phyloP scores from a whole-genome alignment of 2,888 invertebrate species.

The Caenorhabditis panamensis region DNA sequence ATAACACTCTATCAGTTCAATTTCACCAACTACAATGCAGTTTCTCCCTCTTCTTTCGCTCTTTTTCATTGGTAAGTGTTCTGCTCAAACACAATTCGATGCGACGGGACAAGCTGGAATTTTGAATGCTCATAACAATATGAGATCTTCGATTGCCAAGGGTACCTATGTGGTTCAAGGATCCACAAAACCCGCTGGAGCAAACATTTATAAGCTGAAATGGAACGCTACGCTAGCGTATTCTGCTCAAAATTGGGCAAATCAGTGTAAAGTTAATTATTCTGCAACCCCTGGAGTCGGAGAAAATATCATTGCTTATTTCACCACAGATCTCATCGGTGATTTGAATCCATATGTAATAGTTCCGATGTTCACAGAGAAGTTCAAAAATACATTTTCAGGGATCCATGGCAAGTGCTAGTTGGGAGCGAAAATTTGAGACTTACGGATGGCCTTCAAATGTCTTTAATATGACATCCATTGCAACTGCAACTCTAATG shows the following conservation, averaged over 20 bases:
- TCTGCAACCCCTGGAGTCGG: conserved; percentile 40
- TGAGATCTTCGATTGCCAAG: conserved; percentile 29
- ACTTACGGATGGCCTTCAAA: no score
- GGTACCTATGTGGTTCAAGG: conserved; percentile 41
- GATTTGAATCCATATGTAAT: conserved; percentile 38
- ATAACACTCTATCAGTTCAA: no score
- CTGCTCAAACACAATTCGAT: no score
- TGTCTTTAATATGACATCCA: conserved; percentile 42
- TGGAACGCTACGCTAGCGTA: conserved; percentile 35
- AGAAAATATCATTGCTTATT: conserved; percentile 44
- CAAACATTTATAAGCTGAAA: conserved; percentile 37
- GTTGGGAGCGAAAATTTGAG: no score
- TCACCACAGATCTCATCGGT: conserved; percentile 25
- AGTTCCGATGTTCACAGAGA: no score
- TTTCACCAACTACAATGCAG: no score
- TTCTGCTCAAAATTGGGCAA: conserved; percentile 46
- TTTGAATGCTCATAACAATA: no score
- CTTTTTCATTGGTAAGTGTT: no score
- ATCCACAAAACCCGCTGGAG: conserved; percentile 20
- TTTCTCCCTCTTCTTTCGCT: no score
- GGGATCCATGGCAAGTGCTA: no score
- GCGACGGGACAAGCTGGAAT: conserved; percentile 9
- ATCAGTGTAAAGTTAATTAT: conserved; percentile 36
- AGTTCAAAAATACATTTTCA: neutral
- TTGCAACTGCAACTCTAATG: conserved; percentile 58